Percentiles rank a stretch among this genome's conserved stretches.
phyloP scores from a whole-genome alignment of 2,888 invertebrate genomes.

The Drosophila pegasa region DNA sequence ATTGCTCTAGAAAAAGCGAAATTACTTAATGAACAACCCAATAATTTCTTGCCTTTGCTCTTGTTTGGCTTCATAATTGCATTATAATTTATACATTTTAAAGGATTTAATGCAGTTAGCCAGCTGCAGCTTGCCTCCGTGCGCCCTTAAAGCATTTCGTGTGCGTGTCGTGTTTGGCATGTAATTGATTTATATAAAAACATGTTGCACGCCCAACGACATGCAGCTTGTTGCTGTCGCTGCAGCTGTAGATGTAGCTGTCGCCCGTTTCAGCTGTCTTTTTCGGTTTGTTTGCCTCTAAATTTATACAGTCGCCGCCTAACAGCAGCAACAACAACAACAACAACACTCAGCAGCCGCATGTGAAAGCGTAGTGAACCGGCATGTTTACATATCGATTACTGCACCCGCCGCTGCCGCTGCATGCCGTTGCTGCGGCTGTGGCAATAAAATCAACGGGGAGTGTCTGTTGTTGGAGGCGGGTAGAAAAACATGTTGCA shows the following conservation, averaged over 20 bases:
- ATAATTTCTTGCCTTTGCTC: constrained; percentile 9
- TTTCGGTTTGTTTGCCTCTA: constrained; percentile 60
- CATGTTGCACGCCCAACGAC: constrained; percentile 72
- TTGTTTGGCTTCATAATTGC: constrained; percentile 29
- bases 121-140: too few species aligned
- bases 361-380: constrained; percentile 42
- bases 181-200: constrained; percentile 81
- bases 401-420: constrained; percentile 39
- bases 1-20: too few species aligned
- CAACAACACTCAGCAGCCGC: neutral
- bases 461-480: constrained; percentile 29
- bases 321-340: constrained; percentile 18
- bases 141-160: constrained; percentile 54
- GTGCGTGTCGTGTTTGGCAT: constrained; percentile 67
- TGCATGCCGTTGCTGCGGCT: constrained; percentile 11
- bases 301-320: constrained; percentile 65
- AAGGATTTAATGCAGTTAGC: constrained; percentile 6
- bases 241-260: constrained; percentile 37
- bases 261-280: constrained; percentile 13
- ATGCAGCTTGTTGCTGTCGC: constrained; percentile 66
- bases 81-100: constrained; percentile 43
- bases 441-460: constrained; percentile 61
- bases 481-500: constrained; percentile 66
- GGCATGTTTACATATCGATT: constrained; percentile 78
- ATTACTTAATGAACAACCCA: too few species aligned